phyloP scores from a whole-genome alignment of 2,113 vertebrate genomes.

The Channa argus region DNA sequence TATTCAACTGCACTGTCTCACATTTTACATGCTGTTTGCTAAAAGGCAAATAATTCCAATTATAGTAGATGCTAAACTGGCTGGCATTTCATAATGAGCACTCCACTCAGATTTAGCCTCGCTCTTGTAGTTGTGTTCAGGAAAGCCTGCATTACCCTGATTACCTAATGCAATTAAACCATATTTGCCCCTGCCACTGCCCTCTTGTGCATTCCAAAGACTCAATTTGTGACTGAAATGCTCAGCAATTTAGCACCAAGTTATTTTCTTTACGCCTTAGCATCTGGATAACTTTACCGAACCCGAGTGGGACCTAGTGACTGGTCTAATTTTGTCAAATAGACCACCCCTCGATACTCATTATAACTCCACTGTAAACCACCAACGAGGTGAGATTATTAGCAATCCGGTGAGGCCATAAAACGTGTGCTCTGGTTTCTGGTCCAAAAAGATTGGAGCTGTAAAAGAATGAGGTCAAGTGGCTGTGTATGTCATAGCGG shows the following conservation, averaged over 20 bases:
- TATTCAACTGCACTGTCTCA: not conserved
- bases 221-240: conserved; percentile 54
- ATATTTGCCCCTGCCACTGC: conserved; percentile 42
- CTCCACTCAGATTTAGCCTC: conserved; percentile 16
- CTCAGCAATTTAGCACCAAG: conserved; percentile 34
- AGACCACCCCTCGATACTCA: conserved; percentile 12
- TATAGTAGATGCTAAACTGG: conserved; percentile 26
- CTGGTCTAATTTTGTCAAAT: conserved; percentile 23
- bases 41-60: conserved; percentile 40
- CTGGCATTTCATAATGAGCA: conserved; percentile 51
- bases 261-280: conserved; percentile 30
- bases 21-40: conserved; percentile 4
- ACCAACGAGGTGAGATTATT: conserved; percentile 43
- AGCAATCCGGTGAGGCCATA: conserved; percentile 37
- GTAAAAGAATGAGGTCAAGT: conserved; percentile 78
- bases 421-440: conserved; percentile 48
- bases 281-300: conserved; percentile 25
- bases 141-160: conserved; percentile 61
- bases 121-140: conserved; percentile 25
- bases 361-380: conserved; percentile 47
- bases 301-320: not conserved
- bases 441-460: conserved; percentile 41
- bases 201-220: conserved; percentile 45
- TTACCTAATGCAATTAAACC: conserved; percentile 72
- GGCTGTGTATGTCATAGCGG: conserved; percentile 60